Evolutionary conservation across 2,888 invertebrate genomes (phyloP).

Genomic region (Agonopterix alstromeriana): DNA sequence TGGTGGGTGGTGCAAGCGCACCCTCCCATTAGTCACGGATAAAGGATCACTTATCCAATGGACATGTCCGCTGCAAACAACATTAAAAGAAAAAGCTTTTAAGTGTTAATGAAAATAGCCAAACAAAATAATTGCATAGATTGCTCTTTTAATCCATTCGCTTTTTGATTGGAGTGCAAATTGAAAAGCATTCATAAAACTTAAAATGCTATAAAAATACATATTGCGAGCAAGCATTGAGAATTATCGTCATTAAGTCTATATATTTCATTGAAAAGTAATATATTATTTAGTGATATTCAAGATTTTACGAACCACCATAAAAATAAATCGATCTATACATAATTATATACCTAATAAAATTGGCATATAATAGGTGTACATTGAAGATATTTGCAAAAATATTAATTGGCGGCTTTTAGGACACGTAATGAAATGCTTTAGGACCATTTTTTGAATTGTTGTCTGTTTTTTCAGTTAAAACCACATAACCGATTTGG

Average conservation of each 20-base stretch:
- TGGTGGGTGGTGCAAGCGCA: conserved; percentile 14
- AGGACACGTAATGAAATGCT: too few relatives aligned
- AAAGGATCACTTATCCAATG: conserved; percentile 46
- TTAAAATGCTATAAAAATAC: conserved; percentile 18
- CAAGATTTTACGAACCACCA: too few relatives aligned
- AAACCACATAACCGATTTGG: too few relatives aligned
- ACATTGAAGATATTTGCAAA: too few relatives aligned
- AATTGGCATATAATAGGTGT: too few relatives aligned
- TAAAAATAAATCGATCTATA: too few relatives aligned
- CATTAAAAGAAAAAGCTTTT: conserved; percentile 40
- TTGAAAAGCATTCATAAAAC: conserved; percentile 33
- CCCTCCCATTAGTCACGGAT: conserved; percentile 46
- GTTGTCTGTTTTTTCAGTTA: too few relatives aligned
- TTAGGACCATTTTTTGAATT: too few relatives aligned
- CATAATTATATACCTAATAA: too few relatives aligned
- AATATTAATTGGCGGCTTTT: too few relatives aligned
- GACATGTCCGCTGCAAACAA: conserved; percentile 36
- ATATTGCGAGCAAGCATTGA: conserved; percentile 41
- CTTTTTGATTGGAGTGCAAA: conserved; percentile 28
- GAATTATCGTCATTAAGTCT: conserved; percentile 4
- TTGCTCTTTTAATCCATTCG: conserved; percentile 39
- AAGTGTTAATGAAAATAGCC: conserved; percentile 37
- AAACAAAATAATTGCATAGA: conserved; percentile 25
- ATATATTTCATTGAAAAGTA: background rate
- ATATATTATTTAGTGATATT: too few relatives aligned